These are phyloP conservation scores for Clarias gariepinus DNA, from an alignment of 2,113 vertebrate species.

Conservation along the genomic window DNA sequence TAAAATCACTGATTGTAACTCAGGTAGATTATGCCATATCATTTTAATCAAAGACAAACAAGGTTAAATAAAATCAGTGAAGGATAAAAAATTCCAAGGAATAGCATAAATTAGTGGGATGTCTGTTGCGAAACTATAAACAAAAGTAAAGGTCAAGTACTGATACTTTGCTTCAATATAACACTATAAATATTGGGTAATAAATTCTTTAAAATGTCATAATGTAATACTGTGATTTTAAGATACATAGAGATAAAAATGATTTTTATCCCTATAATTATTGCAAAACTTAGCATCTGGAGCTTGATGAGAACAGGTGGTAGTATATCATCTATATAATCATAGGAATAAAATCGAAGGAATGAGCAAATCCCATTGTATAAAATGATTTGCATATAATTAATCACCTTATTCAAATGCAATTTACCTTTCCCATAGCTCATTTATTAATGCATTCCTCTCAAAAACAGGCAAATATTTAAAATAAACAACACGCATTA, in stretches of 20 bases:
- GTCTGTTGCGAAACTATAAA: neutral
- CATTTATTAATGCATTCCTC: neutral
- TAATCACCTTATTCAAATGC: neutral
- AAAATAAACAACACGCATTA: too few relatives aligned
- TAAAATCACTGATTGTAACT: neutral
- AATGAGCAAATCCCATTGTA: neutral
- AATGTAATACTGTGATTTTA: neutral
- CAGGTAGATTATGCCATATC: neutral
- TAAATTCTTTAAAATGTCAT: neutral
- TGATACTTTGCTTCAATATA: neutral
- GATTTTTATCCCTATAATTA: neutral
- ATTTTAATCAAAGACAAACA: neutral
- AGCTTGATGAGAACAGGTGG: conserved; percentile 12
- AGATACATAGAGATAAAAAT: neutral
- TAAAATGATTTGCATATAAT: neutral
- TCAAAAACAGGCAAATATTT: neutral
- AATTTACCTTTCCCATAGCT: neutral
- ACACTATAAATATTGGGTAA: neutral
- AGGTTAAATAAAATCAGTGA: neutral
- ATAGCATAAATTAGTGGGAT: neutral
- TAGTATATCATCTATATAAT: neutral
- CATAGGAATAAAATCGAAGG: neutral
- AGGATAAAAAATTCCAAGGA: neutral
- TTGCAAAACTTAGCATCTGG: neutral
- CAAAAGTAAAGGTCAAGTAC: neutral